Percentiles rank a stretch among this genome's conserved stretches.
Conservation (phyloP, 2,113 vertebrate species). For the Pangasianodon gigas region DNA sequence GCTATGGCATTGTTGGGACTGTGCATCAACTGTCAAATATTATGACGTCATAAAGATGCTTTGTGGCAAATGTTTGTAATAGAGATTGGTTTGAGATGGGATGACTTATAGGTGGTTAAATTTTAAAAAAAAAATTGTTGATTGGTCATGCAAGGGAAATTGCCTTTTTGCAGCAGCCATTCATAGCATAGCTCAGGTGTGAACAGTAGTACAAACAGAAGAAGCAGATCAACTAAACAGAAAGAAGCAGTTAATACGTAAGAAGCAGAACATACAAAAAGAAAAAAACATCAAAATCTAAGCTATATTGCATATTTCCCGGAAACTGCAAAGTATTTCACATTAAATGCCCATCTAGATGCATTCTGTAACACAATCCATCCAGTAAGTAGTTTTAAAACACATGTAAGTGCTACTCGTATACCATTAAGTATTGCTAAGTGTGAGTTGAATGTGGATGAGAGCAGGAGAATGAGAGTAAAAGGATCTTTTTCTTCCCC, state of each 20-base stretch:
- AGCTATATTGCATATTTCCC: not conserved
- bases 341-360: constrained; percentile 14
- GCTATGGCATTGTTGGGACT: not conserved
- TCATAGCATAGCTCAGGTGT: not conserved
- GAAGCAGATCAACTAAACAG: not conserved
- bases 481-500: constrained; percentile 22
- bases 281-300: not conserved
- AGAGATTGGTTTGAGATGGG: not conserved
- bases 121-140: not conserved
- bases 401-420: constrained; percentile 17
- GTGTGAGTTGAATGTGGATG: constrained; percentile 21
- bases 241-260: not conserved
- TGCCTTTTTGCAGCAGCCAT: not conserved
- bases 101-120: not conserved
- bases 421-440: not conserved
- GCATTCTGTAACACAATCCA: constrained; percentile 12
- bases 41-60: not conserved
- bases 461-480: constrained; percentile 34
- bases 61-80: not conserved
- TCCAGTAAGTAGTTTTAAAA: constrained; percentile 16
- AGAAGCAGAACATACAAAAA: not conserved
- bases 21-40: not conserved
- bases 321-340: constrained; percentile 8
- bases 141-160: not conserved
- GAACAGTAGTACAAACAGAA: not conserved